phyloP scores from a whole-genome alignment of 35 echinoderm and acorn worm genomes.

The Eucidaris tribuloides region DNA sequence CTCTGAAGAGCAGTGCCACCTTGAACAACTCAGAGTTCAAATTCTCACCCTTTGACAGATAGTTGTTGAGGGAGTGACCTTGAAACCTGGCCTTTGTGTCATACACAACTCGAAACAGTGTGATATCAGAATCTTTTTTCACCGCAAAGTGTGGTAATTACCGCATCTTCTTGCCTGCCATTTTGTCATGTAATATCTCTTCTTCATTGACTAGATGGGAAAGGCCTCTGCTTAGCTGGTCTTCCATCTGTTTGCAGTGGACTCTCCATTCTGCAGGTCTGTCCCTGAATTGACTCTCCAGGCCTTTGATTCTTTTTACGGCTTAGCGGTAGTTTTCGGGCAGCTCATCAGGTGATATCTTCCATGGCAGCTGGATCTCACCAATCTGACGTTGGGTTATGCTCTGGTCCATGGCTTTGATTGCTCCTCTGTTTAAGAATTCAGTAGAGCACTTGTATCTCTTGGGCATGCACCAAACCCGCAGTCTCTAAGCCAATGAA shows the following conservation, averaged over 20 bases:
- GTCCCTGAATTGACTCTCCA: conserved; percentile 59
- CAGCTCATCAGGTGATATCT: conserved; percentile 40
- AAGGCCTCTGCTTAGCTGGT: conserved; percentile 59
- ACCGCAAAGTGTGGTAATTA: conserved; percentile 78
- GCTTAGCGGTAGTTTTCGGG: conserved; percentile 68
- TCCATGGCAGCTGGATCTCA: conserved; percentile 54
- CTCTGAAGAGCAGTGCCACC: not conserved
- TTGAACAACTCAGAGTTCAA: not conserved
- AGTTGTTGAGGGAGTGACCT: not conserved
- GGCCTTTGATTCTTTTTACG: conserved; percentile 46
- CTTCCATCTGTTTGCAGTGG: conserved; percentile 66
- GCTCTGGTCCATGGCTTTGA: conserved; percentile 40
- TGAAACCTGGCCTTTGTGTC: not conserved
- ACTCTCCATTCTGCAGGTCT: conserved; percentile 37
- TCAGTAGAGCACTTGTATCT: conserved; percentile 44
- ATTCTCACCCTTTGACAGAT: not conserved
- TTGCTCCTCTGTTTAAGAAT: conserved; percentile 30
- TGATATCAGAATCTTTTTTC: conserved; percentile 33
- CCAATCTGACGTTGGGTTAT: conserved; percentile 54
- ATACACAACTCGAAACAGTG: not conserved
- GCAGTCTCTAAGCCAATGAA: not conserved
- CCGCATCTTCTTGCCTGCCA: conserved; percentile 71
- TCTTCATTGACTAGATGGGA: conserved; percentile 35
- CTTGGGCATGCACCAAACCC: not conserved
- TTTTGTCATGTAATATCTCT: conserved; percentile 52